A percentile compares a stretch with the other conserved stretches of the same genome.
phyloP scores from a whole-genome alignment of 2,113 vertebrate species.

The Percopsis transmontana region DNA sequence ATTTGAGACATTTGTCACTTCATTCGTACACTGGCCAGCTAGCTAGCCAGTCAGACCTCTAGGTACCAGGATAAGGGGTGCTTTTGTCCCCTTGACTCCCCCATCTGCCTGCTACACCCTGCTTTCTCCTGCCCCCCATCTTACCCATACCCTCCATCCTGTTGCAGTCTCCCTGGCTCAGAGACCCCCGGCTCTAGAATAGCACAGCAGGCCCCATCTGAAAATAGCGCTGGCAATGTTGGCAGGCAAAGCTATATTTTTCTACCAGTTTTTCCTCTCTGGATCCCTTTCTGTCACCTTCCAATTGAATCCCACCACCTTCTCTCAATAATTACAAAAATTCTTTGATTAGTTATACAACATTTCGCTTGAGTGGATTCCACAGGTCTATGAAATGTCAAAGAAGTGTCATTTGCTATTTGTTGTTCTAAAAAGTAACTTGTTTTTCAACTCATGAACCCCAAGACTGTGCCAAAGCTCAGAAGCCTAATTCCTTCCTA shows the following conservation, averaged over 20 bases:
- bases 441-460: neutral
- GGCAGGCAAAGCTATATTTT: constrained; percentile 59
- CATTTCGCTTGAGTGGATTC: too few relatives aligned
- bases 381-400: too few relatives aligned
- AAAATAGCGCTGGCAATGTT: constrained; percentile 77
- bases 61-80: constrained; percentile 82
- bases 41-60: constrained; percentile 70
- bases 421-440: constrained; percentile 16
- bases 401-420: constrained; percentile 30
- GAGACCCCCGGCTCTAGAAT: constrained; percentile 64
- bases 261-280: constrained; percentile 7
- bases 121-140: constrained; percentile 62
- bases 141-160: constrained; percentile 64
- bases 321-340: neutral
- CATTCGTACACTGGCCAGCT: constrained; percentile 70
- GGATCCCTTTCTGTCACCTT: constrained; percentile 15
- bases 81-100: constrained; percentile 84
- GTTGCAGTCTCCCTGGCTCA: constrained; percentile 58
- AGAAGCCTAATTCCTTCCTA: neutral
- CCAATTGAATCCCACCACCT: constrained; percentile 9
- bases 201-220: constrained; percentile 76
- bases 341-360: too few relatives aligned
- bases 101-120: constrained; percentile 67
- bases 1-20: constrained; percentile 64
- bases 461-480: too few relatives aligned